Conservation (phyloP, 2,888 invertebrate genomes). For the Coleophora flavipennella region DNA sequence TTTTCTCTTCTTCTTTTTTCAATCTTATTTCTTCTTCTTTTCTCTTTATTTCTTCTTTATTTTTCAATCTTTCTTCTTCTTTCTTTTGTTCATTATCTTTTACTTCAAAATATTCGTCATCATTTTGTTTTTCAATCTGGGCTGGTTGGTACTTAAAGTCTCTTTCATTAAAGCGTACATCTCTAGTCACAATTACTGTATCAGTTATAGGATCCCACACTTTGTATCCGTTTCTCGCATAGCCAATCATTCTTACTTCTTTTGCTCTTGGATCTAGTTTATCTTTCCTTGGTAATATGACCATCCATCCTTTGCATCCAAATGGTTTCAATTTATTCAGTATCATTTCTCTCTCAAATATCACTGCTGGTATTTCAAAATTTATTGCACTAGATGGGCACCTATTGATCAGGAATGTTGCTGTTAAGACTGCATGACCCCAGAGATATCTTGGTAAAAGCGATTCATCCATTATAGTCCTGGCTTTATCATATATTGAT, state of each 20-base stretch:
- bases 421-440: slow-evolving; percentile 12
- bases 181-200: slow-evolving; percentile 3
- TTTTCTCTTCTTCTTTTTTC: neutral
- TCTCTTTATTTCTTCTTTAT: neutral
- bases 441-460: slow-evolving; percentile 12
- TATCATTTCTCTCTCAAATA: slow-evolving; percentile 1
- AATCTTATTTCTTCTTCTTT: slow-evolving; percentile 1
- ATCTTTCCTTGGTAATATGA: slow-evolving; percentile 5
- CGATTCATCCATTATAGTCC: slow-evolving; percentile 5
- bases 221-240: slow-evolving; percentile 6
- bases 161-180: slow-evolving; percentile 7
- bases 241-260: slow-evolving; percentile 11
- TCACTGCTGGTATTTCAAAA: slow-evolving; percentile 3
- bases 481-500: neutral
- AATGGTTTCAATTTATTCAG: slow-evolving; percentile 6
- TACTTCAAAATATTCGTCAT: slow-evolving; percentile 3
- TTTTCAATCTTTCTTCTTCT: slow-evolving; percentile 2
- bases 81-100: neutral
- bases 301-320: slow-evolving; percentile 10
- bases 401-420: slow-evolving; percentile 14
- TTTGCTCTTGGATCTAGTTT: slow-evolving; percentile 10
- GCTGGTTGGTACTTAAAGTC: slow-evolving; percentile 2
- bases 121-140: slow-evolving; percentile 1
- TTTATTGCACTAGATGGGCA: slow-evolving; percentile 11
- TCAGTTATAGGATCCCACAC: slow-evolving; percentile 10